phyloP scores from a whole-genome alignment of 2,888 invertebrate genomes.

The Petrolisthes cinctipes region DNA sequence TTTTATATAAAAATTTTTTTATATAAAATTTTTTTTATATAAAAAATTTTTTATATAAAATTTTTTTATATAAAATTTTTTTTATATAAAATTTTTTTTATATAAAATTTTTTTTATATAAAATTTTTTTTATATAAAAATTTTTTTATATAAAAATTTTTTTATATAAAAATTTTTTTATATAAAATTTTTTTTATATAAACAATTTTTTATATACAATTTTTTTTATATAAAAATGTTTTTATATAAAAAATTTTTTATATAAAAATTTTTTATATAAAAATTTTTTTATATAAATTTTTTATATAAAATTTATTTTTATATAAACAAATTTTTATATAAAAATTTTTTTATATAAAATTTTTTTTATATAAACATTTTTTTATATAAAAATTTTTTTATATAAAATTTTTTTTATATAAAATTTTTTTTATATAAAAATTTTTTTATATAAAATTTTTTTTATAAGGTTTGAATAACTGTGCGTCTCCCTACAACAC shows the following conservation, averaged over 20 bases:
- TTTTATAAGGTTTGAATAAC: no score
- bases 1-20: slow-evolving; percentile 43
- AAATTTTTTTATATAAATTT: slow-evolving; percentile 18
- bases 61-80: neutral
- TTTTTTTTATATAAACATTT: slow-evolving; percentile 14
- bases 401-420: slow-evolving; percentile 12
- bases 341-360: neutral
- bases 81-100: neutral
- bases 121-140: slow-evolving; percentile 24
- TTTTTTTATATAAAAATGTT: neutral
- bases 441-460: slow-evolving; percentile 14
- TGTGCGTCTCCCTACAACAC: no score
- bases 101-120: slow-evolving; percentile 4
- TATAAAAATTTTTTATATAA: slow-evolving; percentile 16
- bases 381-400: no score
- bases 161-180: slow-evolving; percentile 23
- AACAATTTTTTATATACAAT: neutral
- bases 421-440: neutral
- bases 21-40: slow-evolving; percentile 49
- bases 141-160: slow-evolving; percentile 37
- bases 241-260: slow-evolving; percentile 11
- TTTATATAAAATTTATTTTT: no score
- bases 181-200: slow-evolving; percentile 28
- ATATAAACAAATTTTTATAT: no score
- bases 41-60: slow-evolving; percentile 4